Percentiles rank a stretch among this genome's conserved stretches.
Evolutionary conservation across 2,888 invertebrate genomes (phyloP).

Genomic region (Cheilosia variabilis): DNA sequence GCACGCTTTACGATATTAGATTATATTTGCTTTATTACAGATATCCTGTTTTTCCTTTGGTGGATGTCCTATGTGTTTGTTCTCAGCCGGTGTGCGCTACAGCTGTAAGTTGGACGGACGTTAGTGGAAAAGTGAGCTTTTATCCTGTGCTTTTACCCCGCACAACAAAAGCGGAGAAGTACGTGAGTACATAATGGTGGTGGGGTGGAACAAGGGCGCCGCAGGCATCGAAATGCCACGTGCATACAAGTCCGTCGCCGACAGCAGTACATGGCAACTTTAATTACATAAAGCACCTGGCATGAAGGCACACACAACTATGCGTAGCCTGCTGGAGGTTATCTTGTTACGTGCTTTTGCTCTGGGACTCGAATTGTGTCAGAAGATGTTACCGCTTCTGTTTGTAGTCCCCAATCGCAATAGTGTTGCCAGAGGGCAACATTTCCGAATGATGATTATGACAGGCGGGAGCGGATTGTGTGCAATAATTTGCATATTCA

Average conservation of each 20-base stretch:
- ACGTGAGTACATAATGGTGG: not conserved
- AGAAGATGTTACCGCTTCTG: too few species aligned
- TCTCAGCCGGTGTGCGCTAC: constrained; percentile 26
- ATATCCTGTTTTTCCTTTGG: constrained; percentile 43
- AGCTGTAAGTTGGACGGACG: not conserved
- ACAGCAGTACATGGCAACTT: constrained; percentile 13
- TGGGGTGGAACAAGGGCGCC: not conserved
- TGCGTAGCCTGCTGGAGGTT: constrained; percentile 20
- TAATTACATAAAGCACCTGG: constrained; percentile 45
- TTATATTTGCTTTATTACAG: constrained; percentile 58
- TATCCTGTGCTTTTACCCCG: constrained; percentile 32
- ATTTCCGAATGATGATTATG: too few species aligned
- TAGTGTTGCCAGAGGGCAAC: too few species aligned
- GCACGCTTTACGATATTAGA: constrained; percentile 26
- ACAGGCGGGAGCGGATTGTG: too few species aligned
- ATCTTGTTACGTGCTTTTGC: not conserved
- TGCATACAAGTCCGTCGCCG: constrained; percentile 26
- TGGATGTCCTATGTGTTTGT: constrained; percentile 18
- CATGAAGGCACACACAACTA: constrained; percentile 9
- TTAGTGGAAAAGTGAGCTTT: constrained; percentile 14
- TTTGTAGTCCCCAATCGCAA: too few species aligned
- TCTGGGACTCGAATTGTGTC: too few species aligned
- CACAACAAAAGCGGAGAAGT: constrained; percentile 1
- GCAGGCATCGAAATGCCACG: constrained; percentile 29
- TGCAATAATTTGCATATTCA: too few species aligned